A percentile compares a stretch with the other conserved stretches of the same genome.
These are phyloP conservation scores for Babylonia areolata DNA, from an alignment of 1,140 invertebrate species.

Conservation along the genomic window DNA sequence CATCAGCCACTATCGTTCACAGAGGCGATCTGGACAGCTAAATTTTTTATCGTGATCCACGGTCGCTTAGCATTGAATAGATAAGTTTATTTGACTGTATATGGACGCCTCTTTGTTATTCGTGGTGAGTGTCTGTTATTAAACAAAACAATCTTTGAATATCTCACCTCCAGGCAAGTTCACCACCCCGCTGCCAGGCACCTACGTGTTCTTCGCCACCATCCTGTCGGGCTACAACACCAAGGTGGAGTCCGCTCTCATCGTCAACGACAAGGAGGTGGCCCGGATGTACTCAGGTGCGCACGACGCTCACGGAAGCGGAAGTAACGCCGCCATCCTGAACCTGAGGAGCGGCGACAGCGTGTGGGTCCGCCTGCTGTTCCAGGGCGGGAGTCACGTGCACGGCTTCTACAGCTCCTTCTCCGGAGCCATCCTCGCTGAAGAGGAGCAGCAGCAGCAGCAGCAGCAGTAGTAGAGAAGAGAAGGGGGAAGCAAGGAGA, in stretches of 20 bases:
- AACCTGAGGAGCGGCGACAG: slow-evolving; percentile 49
- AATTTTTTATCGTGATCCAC: too few relatives aligned
- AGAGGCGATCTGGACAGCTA: too few relatives aligned
- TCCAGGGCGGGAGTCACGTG: slow-evolving; percentile 53
- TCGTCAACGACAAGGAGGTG: slow-evolving; percentile 57
- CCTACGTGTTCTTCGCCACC: slow-evolving; percentile 50
- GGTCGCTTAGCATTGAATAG: too few relatives aligned
- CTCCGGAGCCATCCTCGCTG: slow-evolving; percentile 45
- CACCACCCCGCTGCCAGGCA: slow-evolving; percentile 42
- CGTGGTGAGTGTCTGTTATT: too few relatives aligned
- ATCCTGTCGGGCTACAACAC: slow-evolving; percentile 56
- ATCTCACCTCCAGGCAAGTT: slow-evolving; percentile 54
- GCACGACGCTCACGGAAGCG: slow-evolving; percentile 57
- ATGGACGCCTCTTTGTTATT: too few relatives aligned
- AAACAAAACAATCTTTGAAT: too few relatives aligned
- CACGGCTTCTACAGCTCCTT: slow-evolving; percentile 60
- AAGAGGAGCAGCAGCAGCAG: slow-evolving; percentile 22
- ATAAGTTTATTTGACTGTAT: too few relatives aligned
- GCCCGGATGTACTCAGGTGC: slow-evolving; percentile 56
- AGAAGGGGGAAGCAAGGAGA: too few relatives aligned
- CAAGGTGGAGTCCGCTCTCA: slow-evolving; percentile 55
- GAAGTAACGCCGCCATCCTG: slow-evolving; percentile 52
- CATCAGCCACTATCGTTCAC: too few relatives aligned
- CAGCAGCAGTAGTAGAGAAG: too few relatives aligned
- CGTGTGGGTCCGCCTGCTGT: slow-evolving; percentile 50